Percentiles rank a stretch among this genome's conserved stretches.
phyloP scores from a whole-genome alignment of 2,797 vertebrate genomes.

The Hemitrygon akajei region DNA sequence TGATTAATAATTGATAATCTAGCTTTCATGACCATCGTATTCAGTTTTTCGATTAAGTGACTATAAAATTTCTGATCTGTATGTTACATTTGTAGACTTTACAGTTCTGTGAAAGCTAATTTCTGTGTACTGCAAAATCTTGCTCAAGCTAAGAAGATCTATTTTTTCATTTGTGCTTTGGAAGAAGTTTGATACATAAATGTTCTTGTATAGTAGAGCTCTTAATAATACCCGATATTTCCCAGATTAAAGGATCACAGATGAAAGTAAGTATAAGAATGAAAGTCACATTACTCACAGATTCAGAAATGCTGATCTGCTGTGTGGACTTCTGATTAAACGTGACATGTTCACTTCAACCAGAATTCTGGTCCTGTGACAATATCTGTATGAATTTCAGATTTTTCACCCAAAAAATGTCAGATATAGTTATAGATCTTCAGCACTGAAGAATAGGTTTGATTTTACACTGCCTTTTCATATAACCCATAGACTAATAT shows the following conservation, averaged over 20 bases:
- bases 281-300: neutral
- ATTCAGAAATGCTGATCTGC: neutral
- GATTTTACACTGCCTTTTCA: neutral
- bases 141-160: neutral
- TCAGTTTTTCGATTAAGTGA: neutral
- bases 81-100: no score
- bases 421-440: neutral
- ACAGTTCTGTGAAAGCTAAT: neutral
- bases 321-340: neutral
- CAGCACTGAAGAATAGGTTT: neutral
- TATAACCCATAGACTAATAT: neutral
- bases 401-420: neutral
- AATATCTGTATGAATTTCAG: neutral
- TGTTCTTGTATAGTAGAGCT: neutral
- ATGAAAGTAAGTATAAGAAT: neutral
- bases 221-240: neutral
- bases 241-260: neutral
- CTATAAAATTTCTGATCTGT: neutral
- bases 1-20: neutral
- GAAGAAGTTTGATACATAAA: neutral
- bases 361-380: neutral
- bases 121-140: neutral
- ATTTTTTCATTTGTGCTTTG: neutral
- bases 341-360: neutral
- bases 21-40: neutral